These are phyloP conservation scores for Euplagia quadripunctaria DNA, from an alignment of 2,888 invertebrate genomes.

Conservation along the genomic window DNA sequence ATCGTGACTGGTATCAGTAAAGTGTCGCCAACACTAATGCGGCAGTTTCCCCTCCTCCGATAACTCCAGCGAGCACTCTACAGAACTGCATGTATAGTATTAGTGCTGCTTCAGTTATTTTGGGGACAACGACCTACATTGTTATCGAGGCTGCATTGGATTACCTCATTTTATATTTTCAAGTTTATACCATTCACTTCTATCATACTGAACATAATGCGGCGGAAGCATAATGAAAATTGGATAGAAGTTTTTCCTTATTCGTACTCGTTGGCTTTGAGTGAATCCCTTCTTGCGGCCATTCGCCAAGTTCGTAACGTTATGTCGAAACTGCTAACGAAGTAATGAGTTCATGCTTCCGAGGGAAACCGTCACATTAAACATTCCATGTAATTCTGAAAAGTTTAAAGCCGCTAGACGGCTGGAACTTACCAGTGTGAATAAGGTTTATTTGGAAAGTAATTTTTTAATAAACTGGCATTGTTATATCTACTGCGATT, in stretches of 20 bases:
- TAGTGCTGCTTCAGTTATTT: constrained; percentile 14
- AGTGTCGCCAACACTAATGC: constrained; percentile 11
- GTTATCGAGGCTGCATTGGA: constrained; percentile 22
- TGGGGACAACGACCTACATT: constrained; percentile 30
- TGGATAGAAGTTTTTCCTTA: constrained; percentile 31
- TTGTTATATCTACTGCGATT: constrained; percentile 24
- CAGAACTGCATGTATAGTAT: constrained; percentile 13
- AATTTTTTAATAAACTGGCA: constrained; percentile 33
- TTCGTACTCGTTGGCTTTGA: constrained; percentile 19
- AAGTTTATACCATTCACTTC: constrained; percentile 28
- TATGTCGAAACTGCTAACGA: constrained; percentile 49
- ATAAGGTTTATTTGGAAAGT: constrained; percentile 42
- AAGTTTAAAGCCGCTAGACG: constrained; percentile 34
- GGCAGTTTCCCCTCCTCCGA: constrained; percentile 28
- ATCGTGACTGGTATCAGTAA: constrained; percentile 35
- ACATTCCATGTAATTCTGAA: constrained; percentile 39
- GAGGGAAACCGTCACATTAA: constrained; percentile 32
- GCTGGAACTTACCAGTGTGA: constrained; percentile 31
- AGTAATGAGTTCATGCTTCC: constrained; percentile 52
- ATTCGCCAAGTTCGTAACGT: constrained; percentile 43
- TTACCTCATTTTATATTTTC: constrained; percentile 21
- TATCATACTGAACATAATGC: constrained; percentile 30
- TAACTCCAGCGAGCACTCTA: constrained; percentile 26
- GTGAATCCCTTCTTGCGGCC: constrained; percentile 36
- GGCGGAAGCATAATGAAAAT: constrained; percentile 31